Evolutionary conservation across 2,797 vertebrate species (phyloP), one percentile per base, ranked within the genome.

Genomic region (Eutrigla gurnardus): DNA sequence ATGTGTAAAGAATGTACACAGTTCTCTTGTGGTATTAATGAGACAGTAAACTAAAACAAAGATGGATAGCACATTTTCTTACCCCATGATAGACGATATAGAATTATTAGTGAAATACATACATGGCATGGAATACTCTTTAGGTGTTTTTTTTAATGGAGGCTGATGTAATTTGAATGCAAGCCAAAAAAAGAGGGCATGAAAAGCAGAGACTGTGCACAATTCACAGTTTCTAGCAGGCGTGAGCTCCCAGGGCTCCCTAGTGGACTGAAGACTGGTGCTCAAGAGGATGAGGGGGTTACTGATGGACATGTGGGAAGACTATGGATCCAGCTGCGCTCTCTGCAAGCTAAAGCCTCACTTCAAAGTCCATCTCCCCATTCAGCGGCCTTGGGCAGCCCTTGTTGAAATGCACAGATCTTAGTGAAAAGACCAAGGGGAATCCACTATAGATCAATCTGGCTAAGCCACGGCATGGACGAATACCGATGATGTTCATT

Each of bases 321-420:
- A 82, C 69, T 86, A 87, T 87, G 83, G 85, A 90, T 89, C 88
- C 80, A 83, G 85, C 88, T 84, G 87, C 4, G 69, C 68, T 88
- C 77, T 86, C 84, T 86, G 77, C 88, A 75, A 89, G 81, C 78
- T 90, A 82, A 92, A 91, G 83, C 88, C 88, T 85, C 74, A 91
- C 87, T 92, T 93, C 88, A 93, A 93, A 93, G 91, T 84, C 77
- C 78, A 70, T 87, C 84, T 80, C 78, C 62, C 79, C 77, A 78
- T 71, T 67, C 75, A 69, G 69, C 50, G 3, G 83, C 82, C 81
- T 73, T 63, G 65, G 70, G 88, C 83, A 74, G 81, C 77, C 74
- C 86, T 85, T 62, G 77, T 76, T 86, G 81, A 84, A 83, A 89
- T 85, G 77, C 77, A 74, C 50, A 67, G 75, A 82, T 90, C 85